A percentile compares a stretch with the other conserved stretches of the same genome.
These are phyloP conservation scores for Drosophila mauritiana DNA, from an alignment of 1,140 invertebrate species.

Conservation along the genomic window DNA sequence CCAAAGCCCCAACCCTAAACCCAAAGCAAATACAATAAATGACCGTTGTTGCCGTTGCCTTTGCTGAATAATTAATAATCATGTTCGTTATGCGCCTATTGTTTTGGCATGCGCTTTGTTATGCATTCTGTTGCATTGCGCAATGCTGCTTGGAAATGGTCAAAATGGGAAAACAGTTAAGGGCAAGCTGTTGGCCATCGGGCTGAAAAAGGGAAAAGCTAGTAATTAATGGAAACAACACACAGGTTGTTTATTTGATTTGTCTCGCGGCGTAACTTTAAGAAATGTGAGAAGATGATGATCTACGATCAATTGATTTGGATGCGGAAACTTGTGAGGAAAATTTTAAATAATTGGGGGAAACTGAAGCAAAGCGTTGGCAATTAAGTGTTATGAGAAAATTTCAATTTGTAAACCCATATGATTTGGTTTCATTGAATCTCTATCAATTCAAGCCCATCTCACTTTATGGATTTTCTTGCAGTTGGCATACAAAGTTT, in stretches of 20 bases:
- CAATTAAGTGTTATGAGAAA: conserved; percentile 26
- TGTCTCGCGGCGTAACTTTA: conserved; percentile 8
- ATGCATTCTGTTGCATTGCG: conserved; percentile 79
- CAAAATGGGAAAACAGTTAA: conserved; percentile 42
- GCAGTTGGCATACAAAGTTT: conserved; percentile 21
- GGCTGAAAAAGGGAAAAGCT: conserved; percentile 21
- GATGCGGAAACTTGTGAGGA: conserved; percentile 13
- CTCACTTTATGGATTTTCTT: background rate
- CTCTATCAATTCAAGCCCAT: background rate
- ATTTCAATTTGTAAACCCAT: conserved; percentile 18
- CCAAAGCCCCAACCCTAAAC: conserved; percentile 7
- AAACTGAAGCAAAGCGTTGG: conserved; percentile 20
- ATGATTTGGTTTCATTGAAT: conserved; percentile 6
- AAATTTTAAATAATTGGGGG: conserved; percentile 16
- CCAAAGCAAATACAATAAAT: conserved; percentile 31
- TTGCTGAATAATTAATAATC: conserved; percentile 76
- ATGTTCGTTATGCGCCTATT: conserved; percentile 70
- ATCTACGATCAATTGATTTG: conserved; percentile 37
- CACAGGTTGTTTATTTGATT: conserved; percentile 10
- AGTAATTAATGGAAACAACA: conserved; percentile 32
- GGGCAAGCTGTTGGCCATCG: conserved; percentile 14
- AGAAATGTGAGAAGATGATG: conserved; percentile 30
- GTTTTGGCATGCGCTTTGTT: conserved; percentile 66
- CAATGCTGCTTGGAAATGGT: conserved; percentile 41
- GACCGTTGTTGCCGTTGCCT: conserved; percentile 40